These are phyloP conservation scores for Parasteatoda tepidariorum DNA, from an alignment of 1,140 invertebrate species.

Conservation along the genomic window DNA sequence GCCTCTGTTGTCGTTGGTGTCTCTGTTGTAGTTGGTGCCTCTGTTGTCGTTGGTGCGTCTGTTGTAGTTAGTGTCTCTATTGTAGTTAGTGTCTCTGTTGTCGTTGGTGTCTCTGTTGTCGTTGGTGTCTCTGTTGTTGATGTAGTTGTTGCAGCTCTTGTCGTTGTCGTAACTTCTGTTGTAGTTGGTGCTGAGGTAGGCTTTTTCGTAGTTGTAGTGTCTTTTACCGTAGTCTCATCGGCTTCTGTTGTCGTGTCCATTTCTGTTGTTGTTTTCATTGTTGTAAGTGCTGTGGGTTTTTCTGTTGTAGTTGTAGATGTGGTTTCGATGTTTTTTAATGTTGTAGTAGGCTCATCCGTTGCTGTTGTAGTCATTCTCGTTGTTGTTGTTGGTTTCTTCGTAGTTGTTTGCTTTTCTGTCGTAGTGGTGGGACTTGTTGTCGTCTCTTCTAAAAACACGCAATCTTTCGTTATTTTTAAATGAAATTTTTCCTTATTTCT, in stretches of 20 bases:
- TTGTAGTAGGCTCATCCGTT: slow-evolving; percentile 6
- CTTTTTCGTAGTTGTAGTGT: background rate
- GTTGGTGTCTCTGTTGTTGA: background rate
- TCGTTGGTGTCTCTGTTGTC: background rate
- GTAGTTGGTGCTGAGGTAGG: background rate
- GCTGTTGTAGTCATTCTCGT: slow-evolving; percentile 18
- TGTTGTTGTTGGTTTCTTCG: slow-evolving; percentile 13
- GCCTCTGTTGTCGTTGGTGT: background rate
- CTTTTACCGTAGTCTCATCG: background rate
- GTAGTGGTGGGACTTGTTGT: background rate
- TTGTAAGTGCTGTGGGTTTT: background rate
- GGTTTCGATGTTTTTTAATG: background rate
- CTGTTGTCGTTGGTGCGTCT: background rate
- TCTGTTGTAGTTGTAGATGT: background rate
- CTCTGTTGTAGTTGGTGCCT: background rate
- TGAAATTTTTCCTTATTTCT: too few species aligned
- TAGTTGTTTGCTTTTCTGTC: slow-evolving; percentile 2
- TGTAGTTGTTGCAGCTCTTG: background rate
- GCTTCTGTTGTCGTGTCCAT: slow-evolving; percentile 10
- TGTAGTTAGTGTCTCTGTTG: background rate
- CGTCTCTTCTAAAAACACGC: too few species aligned
- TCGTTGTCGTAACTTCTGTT: background rate
- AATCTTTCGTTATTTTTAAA: too few species aligned
- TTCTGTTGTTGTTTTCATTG: background rate
- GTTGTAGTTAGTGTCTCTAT: background rate